A percentile compares a stretch with the other conserved stretches of the same genome.
Conservation (phyloP, 2,113 vertebrate species). For the Panthera leo region DNA sequence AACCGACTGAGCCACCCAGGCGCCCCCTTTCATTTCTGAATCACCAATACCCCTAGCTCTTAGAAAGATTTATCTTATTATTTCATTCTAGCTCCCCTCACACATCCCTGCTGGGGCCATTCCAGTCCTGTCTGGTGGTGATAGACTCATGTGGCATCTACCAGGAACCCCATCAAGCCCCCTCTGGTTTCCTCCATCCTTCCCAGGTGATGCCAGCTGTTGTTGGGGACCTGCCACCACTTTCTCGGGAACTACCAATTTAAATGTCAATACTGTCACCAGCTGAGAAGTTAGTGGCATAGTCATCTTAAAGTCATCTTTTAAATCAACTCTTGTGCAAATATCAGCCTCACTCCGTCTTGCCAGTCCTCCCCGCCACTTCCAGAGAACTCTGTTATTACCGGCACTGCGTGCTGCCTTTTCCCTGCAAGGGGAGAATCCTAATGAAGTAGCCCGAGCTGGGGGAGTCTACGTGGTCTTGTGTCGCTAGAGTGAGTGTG, state of each 20-base stretch:
- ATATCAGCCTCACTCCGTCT: neutral
- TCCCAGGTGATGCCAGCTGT: neutral
- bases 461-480: neutral
- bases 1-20: too few relatives aligned
- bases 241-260: neutral
- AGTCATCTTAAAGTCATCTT: constrained; percentile 20
- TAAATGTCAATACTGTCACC: neutral
- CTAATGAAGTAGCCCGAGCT: neutral
- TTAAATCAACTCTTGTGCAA: neutral
- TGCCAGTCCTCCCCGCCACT: accelerated
- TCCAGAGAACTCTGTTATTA: neutral
- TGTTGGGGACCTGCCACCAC: neutral
- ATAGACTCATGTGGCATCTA: accelerated
- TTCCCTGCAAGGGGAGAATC: neutral
- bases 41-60: neutral
- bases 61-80: neutral
- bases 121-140: neutral
- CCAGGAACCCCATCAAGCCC: too few relatives aligned
- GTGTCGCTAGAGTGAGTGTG: neutral
- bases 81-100: too few relatives aligned
- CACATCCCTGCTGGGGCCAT: neutral
- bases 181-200: neutral
- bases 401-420: neutral
- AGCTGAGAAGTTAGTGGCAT: neutral
- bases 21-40: neutral